phyloP scores from a whole-genome alignment of 2,797 vertebrate genomes.

The Rallus crepitans region DNA sequence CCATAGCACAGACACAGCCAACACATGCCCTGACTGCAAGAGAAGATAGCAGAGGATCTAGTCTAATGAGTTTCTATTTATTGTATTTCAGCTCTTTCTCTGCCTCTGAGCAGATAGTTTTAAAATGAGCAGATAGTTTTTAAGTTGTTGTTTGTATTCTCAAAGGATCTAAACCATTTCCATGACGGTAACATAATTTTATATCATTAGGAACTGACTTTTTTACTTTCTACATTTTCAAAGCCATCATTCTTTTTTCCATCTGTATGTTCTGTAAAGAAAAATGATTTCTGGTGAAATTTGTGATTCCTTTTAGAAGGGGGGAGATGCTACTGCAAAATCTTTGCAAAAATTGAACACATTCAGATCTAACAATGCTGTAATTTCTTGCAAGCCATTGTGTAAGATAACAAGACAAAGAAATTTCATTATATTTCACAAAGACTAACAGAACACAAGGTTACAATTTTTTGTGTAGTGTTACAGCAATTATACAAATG shows the following conservation, averaged over 20 bases:
- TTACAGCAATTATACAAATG: background rate
- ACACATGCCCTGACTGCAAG: background rate
- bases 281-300: background rate
- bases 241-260: background rate
- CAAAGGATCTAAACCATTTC: background rate
- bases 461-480: background rate
- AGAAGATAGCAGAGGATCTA: background rate
- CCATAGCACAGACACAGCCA: background rate
- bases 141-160: background rate
- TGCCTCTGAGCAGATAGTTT: background rate
- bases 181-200: background rate
- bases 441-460: background rate
- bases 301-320: background rate
- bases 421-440: background rate
- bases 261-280: background rate
- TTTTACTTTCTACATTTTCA: background rate
- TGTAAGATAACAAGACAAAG: background rate
- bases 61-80: background rate
- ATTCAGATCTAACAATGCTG: background rate
- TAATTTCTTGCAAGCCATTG: background rate
- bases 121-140: background rate
- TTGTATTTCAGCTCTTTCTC: background rate
- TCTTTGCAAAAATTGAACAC: background rate
- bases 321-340: background rate
- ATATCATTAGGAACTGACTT: background rate